phyloP scores from a whole-genome alignment of 1,140 invertebrate genomes.

The Aphaenogaster ashmeadi region DNA sequence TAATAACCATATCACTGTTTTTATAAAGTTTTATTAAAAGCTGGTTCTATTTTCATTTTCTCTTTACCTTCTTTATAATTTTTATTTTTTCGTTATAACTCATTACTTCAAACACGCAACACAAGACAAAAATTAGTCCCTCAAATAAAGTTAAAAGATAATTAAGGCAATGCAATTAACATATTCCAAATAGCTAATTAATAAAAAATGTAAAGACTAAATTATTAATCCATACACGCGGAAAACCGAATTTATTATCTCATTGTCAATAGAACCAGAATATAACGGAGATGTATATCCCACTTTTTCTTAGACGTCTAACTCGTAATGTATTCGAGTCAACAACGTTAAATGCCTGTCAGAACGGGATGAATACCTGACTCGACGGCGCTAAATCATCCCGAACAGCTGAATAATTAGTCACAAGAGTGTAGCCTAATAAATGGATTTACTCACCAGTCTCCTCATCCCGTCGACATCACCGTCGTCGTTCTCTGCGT shows the following conservation, averaged over 20 bases:
- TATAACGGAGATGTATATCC: slow-evolving; percentile 28
- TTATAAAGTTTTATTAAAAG: background rate
- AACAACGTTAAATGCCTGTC: slow-evolving; percentile 39
- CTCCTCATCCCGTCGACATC: background rate
- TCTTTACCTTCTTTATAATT: background rate
- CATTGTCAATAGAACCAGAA: slow-evolving; percentile 3
- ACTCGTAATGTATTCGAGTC: slow-evolving; percentile 40
- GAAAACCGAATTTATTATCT: slow-evolving; percentile 34
- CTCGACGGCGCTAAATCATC: slow-evolving; percentile 34
- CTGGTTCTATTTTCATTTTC: background rate
- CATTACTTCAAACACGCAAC: background rate
- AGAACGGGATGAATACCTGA: slow-evolving; percentile 32
- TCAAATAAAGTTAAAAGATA: background rate
- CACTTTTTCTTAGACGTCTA: slow-evolving; percentile 35
- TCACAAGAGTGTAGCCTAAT: slow-evolving; percentile 24
- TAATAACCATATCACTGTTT: background rate
- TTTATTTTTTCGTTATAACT: slow-evolving; percentile 1
- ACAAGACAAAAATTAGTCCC: background rate
- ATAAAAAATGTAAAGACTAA: background rate
- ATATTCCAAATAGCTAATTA: slow-evolving; percentile 14
- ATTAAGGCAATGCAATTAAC: background rate
- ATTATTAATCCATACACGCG: slow-evolving; percentile 9
- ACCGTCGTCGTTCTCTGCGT: background rate
- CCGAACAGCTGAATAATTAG: slow-evolving; percentile 42
- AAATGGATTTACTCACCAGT: slow-evolving; percentile 30